Evolutionary conservation across 2,113 vertebrate species (phyloP), one percentile per base, ranked within the genome.

Genomic region (Anseranas semipalmata): DNA sequence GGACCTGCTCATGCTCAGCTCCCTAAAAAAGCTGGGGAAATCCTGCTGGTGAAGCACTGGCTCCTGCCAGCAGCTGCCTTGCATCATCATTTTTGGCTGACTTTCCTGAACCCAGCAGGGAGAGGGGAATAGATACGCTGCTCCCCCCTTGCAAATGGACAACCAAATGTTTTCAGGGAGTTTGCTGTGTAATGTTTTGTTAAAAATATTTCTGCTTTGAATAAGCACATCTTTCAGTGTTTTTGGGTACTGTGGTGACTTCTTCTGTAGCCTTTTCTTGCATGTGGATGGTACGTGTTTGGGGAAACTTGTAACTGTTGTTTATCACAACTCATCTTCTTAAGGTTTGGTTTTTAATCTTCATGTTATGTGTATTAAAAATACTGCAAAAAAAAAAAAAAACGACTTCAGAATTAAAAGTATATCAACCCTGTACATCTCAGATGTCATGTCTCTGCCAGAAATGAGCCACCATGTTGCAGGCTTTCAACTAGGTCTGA

Each of bases 221-320:
- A 79, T 79, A 90, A 94, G 89, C 95, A 94, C 92, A 93, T 60
- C 82, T 87, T 39, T 60, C 72, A 71, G 77, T 94, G 95, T 89
- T 45, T 68, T 91, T 85, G 95, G 89, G 93, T 96, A 92, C 88
- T 62, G 85, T 96, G 95, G 91, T 97, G 94, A 96, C 80, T 94
- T 91, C 80, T 94, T 93, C 77, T 2, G 43, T 96, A 96, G 91
- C 92, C 91, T 97, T 97, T 56, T 70, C 95, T 96, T 97, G 97
- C 97, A 97, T 97, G 97, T 94, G 66, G 74, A 92, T 94, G 91
- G 93, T 97, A 96, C 53, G 65, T 96, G 90, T 94, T 94, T 94
- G 92, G 94, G 95, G 88, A 96, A 72, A 90, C 72, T 65, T 95
- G 88, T 96, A 96, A 92, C 91, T 0, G 15, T 95, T 95, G 89